Base-by-base conservation (phyloP, 2,888 invertebrate species). In the Tetropium fuscum region DNA sequence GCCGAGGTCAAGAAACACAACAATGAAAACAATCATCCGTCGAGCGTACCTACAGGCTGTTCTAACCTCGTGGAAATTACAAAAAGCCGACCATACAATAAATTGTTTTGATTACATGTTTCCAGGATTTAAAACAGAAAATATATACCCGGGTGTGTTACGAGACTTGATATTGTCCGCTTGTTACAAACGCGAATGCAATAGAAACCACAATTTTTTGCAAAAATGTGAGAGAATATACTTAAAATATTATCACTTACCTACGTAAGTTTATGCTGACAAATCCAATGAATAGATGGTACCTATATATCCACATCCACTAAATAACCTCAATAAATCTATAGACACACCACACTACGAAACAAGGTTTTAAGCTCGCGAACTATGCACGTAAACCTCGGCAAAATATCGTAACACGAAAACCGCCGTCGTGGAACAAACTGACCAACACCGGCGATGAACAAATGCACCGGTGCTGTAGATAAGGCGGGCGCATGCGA, bases 371-470 rank as follows among this genome's bases (percentile, higher is more conserved):
- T 10, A 18, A n/a, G 10, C 8, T 36, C 36, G 25, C 48, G 48
- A 48, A 48, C 22, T 25, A 13, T 15, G 19, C 13, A 22, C 10
- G 36, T 22, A 22, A 19, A 1, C 15, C 13, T 22, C 34, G 20
- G 8, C 10, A 13, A 5, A 0, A n/a, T 5, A 3, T 8, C 16
- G 47, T 19, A 32, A 25, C 36, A 15, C 48, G 48, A 36, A 48
- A 11, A 30, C 36, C 19, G 47, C 34, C 22, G 38, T 48, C 48
- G 20, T 13, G 11, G 34, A 36, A 36, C 11, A 16, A 22, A 48
- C 48, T 48, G 48, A 48, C 48, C 47, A 13, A 7, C 34, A 34
- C 45, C 15, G 30, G 5, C 22, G 13, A 36, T 32, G 47, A 18
- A 19, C 16, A 15, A 47, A 18, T 36, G 48, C 48, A 48, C 27